Evolutionary conservation across 1,140 invertebrate genomes (phyloP).

Genomic region (Sitobion miscanthi): DNA sequence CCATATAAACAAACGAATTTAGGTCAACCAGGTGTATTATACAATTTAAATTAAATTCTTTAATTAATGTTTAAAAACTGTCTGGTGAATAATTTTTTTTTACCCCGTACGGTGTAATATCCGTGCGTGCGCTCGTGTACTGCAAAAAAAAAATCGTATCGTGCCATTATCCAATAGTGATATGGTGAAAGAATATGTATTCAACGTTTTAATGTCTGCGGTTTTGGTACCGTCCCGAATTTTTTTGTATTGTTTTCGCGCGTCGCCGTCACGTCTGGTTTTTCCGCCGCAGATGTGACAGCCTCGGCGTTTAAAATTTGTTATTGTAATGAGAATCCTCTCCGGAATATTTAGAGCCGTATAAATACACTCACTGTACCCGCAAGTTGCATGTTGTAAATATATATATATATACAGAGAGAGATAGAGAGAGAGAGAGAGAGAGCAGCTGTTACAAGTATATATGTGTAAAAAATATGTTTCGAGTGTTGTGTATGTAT

Average conservation of each 20-base stretch:
- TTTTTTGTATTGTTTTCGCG: neutral
- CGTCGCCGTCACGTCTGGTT: constrained; percentile 24
- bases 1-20: neutral
- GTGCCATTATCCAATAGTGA: neutral
- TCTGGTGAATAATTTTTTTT: neutral
- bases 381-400: neutral
- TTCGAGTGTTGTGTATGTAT: neutral
- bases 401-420: neutral
- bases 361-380: neutral
- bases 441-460: neutral
- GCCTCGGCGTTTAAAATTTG: constrained; percentile 25
- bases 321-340: constrained; percentile 51
- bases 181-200: neutral
- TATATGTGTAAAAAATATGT: neutral
- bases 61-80: neutral
- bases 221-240: neutral
- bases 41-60: neutral
- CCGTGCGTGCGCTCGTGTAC: neutral
- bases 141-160: neutral
- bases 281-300: constrained; percentile 10
- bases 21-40: neutral
- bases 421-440: neutral
- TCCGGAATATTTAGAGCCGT: constrained; percentile 43
- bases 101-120: neutral
- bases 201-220: neutral